Evolutionary conservation across 2,888 invertebrate species (phyloP).

Genomic region (Aethes cnicana): DNA sequence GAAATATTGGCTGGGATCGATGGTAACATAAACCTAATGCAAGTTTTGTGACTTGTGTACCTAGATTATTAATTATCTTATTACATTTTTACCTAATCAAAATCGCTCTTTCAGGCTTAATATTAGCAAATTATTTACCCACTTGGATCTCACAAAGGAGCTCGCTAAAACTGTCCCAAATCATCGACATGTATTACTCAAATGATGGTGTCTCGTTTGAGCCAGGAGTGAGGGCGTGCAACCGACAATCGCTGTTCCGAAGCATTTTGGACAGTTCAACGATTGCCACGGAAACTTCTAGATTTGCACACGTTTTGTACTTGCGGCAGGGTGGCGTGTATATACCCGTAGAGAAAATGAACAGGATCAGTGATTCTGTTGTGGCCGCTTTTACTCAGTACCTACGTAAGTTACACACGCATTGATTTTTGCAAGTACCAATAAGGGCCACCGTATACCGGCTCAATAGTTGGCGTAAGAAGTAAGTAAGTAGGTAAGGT

Average conservation of each 20-base stretch:
- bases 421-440: too few relatives aligned
- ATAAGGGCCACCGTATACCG: too few relatives aligned
- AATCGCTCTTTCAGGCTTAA: constrained; percentile 78
- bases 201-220: constrained; percentile 83
- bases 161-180: constrained; percentile 82
- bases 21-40: constrained; percentile 61
- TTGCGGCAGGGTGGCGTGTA: constrained; percentile 69
- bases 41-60: background rate
- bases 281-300: constrained; percentile 64
- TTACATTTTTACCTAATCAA: too few relatives aligned
- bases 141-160: constrained; percentile 77
- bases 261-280: constrained; percentile 61
- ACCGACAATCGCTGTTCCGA: constrained; percentile 72
- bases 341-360: constrained; percentile 69
- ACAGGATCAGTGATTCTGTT: constrained; percentile 68
- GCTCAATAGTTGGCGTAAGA: too few relatives aligned
- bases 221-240: constrained; percentile 80
- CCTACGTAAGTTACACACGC: constrained; percentile 80
- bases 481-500: too few relatives aligned
- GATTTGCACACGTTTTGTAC: constrained; percentile 69
- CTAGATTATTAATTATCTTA: too few relatives aligned
- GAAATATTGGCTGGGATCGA: constrained; percentile 87
- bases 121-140: constrained; percentile 76
- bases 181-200: constrained; percentile 87
- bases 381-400: constrained; percentile 75